These are phyloP conservation scores for Zosterops pallidus DNA, from an alignment of 2,113 vertebrate genomes.

Conservation along the genomic window DNA sequence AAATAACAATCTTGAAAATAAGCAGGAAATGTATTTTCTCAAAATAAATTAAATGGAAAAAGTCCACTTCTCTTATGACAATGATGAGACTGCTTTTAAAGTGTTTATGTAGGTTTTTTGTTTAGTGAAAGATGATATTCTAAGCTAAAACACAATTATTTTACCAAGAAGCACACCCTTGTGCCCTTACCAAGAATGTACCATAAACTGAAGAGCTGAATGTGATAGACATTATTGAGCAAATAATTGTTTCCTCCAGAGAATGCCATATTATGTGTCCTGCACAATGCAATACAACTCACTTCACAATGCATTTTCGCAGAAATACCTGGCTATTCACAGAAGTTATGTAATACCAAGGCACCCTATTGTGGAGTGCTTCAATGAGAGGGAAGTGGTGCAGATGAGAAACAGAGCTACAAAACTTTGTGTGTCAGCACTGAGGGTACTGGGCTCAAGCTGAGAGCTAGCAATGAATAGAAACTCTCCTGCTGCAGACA, in stretches of 20 bases:
- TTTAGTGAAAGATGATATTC: background rate
- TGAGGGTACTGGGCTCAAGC: background rate
- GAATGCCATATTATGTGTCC: background rate
- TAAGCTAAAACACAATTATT: conserved; percentile 32
- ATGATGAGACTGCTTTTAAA: background rate
- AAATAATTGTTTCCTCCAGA: conserved; percentile 40
- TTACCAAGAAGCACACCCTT: background rate
- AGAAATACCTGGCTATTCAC: background rate
- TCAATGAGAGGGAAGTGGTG: background rate
- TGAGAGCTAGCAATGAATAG: background rate
- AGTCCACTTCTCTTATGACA: background rate
- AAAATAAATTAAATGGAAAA: conserved; percentile 4
- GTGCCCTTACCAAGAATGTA: background rate
- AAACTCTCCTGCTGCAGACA: background rate
- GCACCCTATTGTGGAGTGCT: background rate
- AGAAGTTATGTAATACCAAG: background rate
- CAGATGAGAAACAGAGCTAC: background rate
- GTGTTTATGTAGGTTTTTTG: background rate
- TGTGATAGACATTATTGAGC: background rate
- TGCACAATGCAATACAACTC: background rate
- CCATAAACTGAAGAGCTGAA: background rate
- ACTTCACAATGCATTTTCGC: background rate
- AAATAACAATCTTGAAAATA: conserved; percentile 3
- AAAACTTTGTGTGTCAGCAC: background rate
- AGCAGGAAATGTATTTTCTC: background rate